Percentiles rank a stretch among this genome's conserved stretches.
phyloP scores from a whole-genome alignment of 2,888 invertebrate genomes.

The Eupithecia dodoneata region DNA sequence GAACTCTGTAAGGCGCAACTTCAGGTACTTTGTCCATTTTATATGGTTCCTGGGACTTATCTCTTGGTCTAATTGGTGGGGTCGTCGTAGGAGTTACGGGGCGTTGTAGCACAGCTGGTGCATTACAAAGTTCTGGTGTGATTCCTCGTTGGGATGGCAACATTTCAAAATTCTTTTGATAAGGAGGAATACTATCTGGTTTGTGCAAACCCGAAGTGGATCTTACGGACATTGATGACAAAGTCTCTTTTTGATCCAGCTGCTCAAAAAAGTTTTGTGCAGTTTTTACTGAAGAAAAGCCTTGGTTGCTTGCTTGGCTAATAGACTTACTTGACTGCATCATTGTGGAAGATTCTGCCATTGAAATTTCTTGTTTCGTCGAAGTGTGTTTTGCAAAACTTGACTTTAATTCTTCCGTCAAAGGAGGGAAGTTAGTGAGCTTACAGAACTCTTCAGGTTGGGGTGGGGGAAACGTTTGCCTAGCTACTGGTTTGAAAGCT shows the following conservation, averaged over 20 bases:
- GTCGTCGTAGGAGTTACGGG: slow-evolving; percentile 75
- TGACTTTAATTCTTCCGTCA: slow-evolving; percentile 69
- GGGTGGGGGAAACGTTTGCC: slow-evolving; percentile 72
- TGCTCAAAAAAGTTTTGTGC: slow-evolving; percentile 76
- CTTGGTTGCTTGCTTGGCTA: slow-evolving; percentile 58
- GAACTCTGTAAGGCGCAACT: slow-evolving; percentile 46
- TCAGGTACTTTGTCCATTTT: slow-evolving; percentile 47
- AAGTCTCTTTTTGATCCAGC: slow-evolving; percentile 69
- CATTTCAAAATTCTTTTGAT: slow-evolving; percentile 86
- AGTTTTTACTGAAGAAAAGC: slow-evolving; percentile 69
- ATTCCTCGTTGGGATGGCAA: slow-evolving; percentile 84
- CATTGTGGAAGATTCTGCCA: slow-evolving; percentile 62
- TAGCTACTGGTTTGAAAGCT: slow-evolving; percentile 79
- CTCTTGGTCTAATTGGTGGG: slow-evolving; percentile 66
- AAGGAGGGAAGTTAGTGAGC: slow-evolving; percentile 67
- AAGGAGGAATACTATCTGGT: slow-evolving; percentile 86
- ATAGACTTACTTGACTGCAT: slow-evolving; percentile 59
- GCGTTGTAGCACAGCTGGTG: slow-evolving; percentile 71
- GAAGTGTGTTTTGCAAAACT: slow-evolving; percentile 63
- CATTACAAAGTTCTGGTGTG: slow-evolving; percentile 81
- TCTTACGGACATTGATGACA: slow-evolving; percentile 65
- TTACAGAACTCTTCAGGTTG: slow-evolving; percentile 69
- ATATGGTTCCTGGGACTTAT: slow-evolving; percentile 66
- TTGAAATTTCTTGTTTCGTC: slow-evolving; percentile 60
- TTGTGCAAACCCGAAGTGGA: slow-evolving; percentile 84